Conservation (phyloP, 2,797 vertebrate species). For the Scyliorhinus canicula region DNA sequence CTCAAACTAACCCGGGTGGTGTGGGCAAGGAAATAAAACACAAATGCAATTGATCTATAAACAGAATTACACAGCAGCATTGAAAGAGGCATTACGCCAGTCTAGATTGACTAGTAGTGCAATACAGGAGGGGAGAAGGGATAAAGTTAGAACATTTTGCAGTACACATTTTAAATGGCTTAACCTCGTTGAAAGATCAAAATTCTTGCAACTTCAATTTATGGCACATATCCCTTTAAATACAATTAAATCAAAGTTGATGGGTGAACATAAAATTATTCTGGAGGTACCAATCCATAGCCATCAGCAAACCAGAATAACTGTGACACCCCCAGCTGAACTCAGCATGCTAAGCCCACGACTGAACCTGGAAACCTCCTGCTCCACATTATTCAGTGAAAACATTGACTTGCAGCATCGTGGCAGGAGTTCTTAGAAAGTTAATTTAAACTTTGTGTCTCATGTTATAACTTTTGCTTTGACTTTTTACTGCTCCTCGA, state of each 20-base stretch:
- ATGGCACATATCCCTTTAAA: neutral
- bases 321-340: neutral
- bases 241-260: neutral
- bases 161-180: neutral
- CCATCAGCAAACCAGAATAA: neutral
- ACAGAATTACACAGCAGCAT: neutral
- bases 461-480: neutral
- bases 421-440: neutral
- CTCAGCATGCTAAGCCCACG: neutral
- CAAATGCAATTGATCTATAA: neutral
- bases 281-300: neutral
- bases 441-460: neutral
- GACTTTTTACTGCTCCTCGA: neutral
- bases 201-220: neutral
- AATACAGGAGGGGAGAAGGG: neutral
- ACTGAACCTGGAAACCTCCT: neutral
- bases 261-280: neutral
- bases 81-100: neutral
- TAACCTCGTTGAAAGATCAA: neutral
- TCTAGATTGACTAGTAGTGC: neutral
- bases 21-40: neutral
- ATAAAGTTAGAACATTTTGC: neutral
- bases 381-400: neutral
- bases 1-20: neutral
- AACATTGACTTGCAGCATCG: neutral